These are phyloP conservation scores for Anseranas semipalmata DNA, from an alignment of 2,113 vertebrate genomes.

Conservation along the genomic window DNA sequence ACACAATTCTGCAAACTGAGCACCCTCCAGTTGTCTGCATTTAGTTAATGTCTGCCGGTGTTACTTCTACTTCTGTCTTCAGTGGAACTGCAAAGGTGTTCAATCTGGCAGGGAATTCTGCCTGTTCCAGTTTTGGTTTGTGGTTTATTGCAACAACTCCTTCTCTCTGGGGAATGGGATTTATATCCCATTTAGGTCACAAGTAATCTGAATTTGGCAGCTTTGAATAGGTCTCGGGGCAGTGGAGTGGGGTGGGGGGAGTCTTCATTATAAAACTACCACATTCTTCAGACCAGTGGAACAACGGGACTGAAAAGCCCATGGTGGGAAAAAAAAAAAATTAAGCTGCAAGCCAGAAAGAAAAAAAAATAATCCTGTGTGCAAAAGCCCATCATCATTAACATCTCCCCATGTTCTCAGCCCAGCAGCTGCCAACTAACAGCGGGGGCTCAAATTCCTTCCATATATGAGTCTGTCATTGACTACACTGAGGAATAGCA, in stretches of 20 bases:
- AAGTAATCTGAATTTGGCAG: neutral
- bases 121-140: neutral
- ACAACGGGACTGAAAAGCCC: neutral
- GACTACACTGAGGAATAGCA: rapidly evolving
- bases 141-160: neutral
- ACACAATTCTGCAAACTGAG: neutral
- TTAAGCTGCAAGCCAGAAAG: neutral
- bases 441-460: neutral
- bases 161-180: neutral
- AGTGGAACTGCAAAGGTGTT: neutral
- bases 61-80: neutral
- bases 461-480: rapidly evolving
- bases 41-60: neutral
- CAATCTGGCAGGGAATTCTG: neutral
- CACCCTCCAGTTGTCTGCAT: neutral
- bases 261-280: neutral
- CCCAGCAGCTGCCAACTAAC: neutral
- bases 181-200: neutral
- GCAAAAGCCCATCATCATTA: neutral
- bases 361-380: neutral
- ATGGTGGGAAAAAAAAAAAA: neutral
- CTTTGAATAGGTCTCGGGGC: neutral
- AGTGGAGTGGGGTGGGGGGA: neutral
- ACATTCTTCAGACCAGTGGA: neutral
- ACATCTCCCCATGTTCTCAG: neutral